Percentiles rank a stretch among this genome's conserved stretches.
phyloP scores from a whole-genome alignment of 1,140 invertebrate genomes.

The Zaprionus lachaisei region DNA sequence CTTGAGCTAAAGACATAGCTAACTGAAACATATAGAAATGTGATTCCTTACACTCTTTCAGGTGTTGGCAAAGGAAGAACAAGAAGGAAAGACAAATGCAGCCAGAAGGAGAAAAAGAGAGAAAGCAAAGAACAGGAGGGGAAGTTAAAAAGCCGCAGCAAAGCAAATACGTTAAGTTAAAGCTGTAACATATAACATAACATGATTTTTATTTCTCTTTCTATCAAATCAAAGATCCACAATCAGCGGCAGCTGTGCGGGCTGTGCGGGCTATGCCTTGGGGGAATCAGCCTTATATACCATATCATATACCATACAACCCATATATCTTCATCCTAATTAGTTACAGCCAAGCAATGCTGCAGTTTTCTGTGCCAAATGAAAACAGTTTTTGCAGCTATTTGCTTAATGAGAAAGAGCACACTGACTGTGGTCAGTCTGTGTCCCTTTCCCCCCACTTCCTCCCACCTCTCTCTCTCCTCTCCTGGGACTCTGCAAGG shows the following conservation, averaged over 20 bases:
- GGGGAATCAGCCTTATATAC: neutral
- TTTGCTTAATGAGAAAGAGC: neutral
- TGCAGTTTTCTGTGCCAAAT: conserved; percentile 4
- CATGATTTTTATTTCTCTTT: neutral
- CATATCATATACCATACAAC: neutral
- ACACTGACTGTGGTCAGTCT: neutral
- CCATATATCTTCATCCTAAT: conserved; percentile 29
- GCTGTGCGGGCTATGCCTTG: conserved; percentile 42
- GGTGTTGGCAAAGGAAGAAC: no score
- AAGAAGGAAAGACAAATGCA: neutral
- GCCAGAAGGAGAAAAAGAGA: no score
- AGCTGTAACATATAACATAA: neutral
- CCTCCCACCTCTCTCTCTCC: neutral
- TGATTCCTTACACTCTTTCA: no score
- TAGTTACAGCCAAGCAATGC: conserved; percentile 30
- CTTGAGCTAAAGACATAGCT: no score
- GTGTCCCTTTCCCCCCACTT: neutral
- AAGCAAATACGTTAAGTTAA: neutral
- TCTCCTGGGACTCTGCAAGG: conserved; percentile 8
- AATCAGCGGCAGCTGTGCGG: conserved; percentile 56
- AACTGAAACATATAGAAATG: no score
- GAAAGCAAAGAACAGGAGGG: neutral
- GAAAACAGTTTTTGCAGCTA: neutral
- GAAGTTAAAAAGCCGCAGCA: neutral
- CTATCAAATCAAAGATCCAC: neutral